Percentiles rank a stretch among this genome's conserved stretches.
Conservation (phyloP, 2,797 vertebrate species). For the Etheostoma perlongum region DNA sequence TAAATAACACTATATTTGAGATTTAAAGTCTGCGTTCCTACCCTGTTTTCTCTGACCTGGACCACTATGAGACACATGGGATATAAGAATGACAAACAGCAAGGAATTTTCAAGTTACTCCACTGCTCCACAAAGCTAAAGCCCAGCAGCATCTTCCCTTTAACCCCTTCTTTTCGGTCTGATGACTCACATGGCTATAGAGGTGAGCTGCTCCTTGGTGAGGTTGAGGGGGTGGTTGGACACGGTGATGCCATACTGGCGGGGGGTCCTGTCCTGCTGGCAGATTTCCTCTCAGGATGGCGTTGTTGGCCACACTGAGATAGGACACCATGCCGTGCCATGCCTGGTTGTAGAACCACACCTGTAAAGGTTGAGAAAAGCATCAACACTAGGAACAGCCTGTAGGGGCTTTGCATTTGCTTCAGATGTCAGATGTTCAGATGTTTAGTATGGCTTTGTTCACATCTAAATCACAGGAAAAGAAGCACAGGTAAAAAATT, state of each 20-base stretch:
- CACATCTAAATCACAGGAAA: too few relatives aligned
- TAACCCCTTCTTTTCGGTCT: not conserved
- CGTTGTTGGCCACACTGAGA: slow-evolving; percentile 93
- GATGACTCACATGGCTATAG: slow-evolving; percentile 89
- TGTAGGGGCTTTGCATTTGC: slow-evolving; percentile 7
- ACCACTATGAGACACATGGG: not conserved
- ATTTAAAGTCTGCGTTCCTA: not conserved
- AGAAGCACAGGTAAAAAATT: not conserved
- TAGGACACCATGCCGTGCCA: slow-evolving; percentile 94
- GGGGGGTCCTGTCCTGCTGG: slow-evolving; percentile 84
- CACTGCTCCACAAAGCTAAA: not conserved
- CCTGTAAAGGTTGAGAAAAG: slow-evolving; percentile 79
- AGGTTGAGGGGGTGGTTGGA: slow-evolving; percentile 97
- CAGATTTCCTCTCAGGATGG: slow-evolving; percentile 92
- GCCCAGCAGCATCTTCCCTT: not conserved
- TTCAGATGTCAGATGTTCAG: not conserved
- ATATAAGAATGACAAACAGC: not conserved
- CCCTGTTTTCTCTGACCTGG: not conserved
- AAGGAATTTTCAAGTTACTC: not conserved
- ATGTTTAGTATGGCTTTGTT: too few relatives aligned
- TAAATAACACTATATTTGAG: not conserved
- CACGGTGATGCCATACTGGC: slow-evolving; percentile 90
- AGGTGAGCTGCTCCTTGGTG: slow-evolving; percentile 94
- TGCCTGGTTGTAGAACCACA: slow-evolving; percentile 98
- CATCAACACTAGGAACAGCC: slow-evolving; percentile 10